phyloP scores from a whole-genome alignment of 37 sponge, comb jelly and placozoan genomes.

The Chondrosia reniformis region DNA sequence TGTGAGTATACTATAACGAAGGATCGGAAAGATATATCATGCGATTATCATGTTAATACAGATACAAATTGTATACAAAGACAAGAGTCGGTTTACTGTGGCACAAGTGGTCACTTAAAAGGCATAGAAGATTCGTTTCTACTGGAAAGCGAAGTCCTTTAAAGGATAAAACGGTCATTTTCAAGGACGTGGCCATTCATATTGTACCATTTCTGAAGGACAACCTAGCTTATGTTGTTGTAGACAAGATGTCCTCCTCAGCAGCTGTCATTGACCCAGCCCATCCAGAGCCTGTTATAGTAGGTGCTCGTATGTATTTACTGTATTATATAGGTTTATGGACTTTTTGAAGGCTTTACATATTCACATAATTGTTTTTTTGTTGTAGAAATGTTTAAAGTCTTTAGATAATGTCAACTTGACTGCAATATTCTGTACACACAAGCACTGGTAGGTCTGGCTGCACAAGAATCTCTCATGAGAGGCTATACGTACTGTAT shows the following conservation, averaged over 20 bases:
- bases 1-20: no score
- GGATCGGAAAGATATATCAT: no score
- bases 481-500: background rate
- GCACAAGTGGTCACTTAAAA: background rate
- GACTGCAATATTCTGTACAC: slow-evolving; percentile 52
- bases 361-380: no score
- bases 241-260: slow-evolving; percentile 40
- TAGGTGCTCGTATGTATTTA: slow-evolving; percentile 20
- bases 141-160: background rate
- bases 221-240: slow-evolving; percentile 67
- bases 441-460: slow-evolving; percentile 68
- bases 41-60: background rate
- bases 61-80: background rate
- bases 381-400: background rate
- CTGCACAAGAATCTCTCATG: background rate
- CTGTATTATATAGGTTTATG: no score
- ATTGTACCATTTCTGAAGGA: slow-evolving; percentile 50
- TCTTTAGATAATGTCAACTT: slow-evolving; percentile 15
- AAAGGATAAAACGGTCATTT: background rate
- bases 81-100: slow-evolving; percentile 7
- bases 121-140: background rate
- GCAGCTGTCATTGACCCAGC: slow-evolving; percentile 64
- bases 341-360: no score
- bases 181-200: slow-evolving; percentile 35
- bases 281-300: slow-evolving; percentile 47